These are phyloP conservation scores for Mesocricetus auratus DNA, from an alignment of 2,113 vertebrate species.

Conservation along the genomic window DNA sequence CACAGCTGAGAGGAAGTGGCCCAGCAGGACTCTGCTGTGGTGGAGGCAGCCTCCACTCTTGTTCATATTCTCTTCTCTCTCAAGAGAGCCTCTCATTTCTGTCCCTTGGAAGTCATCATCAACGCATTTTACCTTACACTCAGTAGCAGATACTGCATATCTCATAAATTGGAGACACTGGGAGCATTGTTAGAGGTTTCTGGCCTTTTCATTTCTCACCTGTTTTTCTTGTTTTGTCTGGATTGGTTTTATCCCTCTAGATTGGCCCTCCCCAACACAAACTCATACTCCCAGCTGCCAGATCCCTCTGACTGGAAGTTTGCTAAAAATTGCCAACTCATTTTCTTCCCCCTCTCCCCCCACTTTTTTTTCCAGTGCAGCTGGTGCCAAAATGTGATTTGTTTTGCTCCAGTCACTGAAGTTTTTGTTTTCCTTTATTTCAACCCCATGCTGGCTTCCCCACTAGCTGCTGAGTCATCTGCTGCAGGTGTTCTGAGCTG, in stretches of 20 bases:
- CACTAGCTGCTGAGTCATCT: slow-evolving; percentile 83
- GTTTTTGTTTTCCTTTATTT: slow-evolving; percentile 87
- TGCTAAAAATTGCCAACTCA: slow-evolving; percentile 85
- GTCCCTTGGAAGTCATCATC: neutral
- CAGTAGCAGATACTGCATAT: slow-evolving; percentile 46
- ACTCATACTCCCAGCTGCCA: slow-evolving; percentile 76
- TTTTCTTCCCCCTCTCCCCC: slow-evolving; percentile 62
- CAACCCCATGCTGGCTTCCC: slow-evolving; percentile 78
- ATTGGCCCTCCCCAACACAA: neutral
- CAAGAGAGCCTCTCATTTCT: accelerated
- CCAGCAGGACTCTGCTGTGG: neutral
- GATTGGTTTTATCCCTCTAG: neutral
- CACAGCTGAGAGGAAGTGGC: neutral
- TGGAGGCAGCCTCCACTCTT: neutral
- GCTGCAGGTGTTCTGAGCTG: slow-evolving; percentile 83
- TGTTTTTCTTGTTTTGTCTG: neutral
- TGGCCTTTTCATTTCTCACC: slow-evolving; percentile 39
- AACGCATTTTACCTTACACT: neutral
- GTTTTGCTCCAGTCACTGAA: slow-evolving; percentile 83
- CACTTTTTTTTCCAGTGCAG: slow-evolving; percentile 70
- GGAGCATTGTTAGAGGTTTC: slow-evolving; percentile 13
- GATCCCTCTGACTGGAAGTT: slow-evolving; percentile 78
- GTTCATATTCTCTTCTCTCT: neutral
- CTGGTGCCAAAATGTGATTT: slow-evolving; percentile 80
- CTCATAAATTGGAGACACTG: neutral